Conservation (phyloP, 2,797 vertebrate species). For the Poecilia gillii region DNA sequence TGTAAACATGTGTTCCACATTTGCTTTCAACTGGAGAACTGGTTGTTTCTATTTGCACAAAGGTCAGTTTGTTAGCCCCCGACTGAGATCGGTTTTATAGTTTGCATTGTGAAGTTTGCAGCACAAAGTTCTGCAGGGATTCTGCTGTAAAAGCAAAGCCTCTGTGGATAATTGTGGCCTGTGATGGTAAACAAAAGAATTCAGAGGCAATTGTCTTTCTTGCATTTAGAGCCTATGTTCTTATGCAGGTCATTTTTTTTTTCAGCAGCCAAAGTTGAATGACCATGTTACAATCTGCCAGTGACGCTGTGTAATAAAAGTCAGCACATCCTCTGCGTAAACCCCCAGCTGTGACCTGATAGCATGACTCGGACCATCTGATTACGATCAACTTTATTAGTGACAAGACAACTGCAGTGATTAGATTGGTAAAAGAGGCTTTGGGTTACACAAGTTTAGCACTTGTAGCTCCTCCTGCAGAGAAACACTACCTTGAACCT, state of each 20-base stretch:
- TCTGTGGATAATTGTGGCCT: not conserved
- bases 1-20: conserved; percentile 36
- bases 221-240: not conserved
- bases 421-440: not conserved
- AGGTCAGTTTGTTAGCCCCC: not conserved
- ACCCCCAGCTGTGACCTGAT: not conserved
- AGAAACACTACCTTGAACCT: not conserved
- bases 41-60: conserved; percentile 6
- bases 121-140: not conserved
- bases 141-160: not conserved
- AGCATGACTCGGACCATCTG: not conserved
- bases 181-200: not conserved
- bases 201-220: not conserved
- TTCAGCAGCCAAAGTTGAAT: not conserved
- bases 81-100: not conserved
- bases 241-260: not conserved
- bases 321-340: not conserved
- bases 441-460: not conserved
- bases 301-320: not conserved
- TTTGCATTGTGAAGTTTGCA: not conserved
- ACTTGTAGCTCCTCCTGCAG: not conserved
- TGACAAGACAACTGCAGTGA: not conserved
- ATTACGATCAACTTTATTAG: not conserved
- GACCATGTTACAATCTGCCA: not conserved
- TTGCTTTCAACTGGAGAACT: conserved; percentile 13